Conservation (phyloP, 2,113 vertebrate species). For the Rhabdomys dilectus region DNA sequence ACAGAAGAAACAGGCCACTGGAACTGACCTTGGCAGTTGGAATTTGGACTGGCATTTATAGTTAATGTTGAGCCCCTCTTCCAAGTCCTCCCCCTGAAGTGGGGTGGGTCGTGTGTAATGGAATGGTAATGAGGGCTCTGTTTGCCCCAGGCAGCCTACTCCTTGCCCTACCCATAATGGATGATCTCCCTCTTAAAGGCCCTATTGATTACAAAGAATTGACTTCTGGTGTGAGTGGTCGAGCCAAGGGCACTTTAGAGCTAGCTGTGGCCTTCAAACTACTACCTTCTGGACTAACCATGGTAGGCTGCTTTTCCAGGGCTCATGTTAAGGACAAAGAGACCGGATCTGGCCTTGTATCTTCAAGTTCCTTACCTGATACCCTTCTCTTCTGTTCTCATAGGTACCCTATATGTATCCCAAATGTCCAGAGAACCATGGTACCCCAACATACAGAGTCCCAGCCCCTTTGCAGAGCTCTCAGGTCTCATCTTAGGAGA, state of each 20-base stretch:
- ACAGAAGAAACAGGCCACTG: conserved; percentile 30
- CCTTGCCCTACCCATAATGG: conserved; percentile 56
- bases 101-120: conserved; percentile 45
- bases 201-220: conserved; percentile 74
- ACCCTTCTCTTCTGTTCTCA: not conserved
- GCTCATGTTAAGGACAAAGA: conserved; percentile 48
- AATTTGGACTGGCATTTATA: conserved; percentile 46
- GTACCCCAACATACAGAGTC: not conserved
- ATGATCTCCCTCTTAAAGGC: conserved; percentile 51
- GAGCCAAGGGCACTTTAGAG: conserved; percentile 66
- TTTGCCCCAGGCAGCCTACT: conserved; percentile 37
- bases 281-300: conserved; percentile 40
- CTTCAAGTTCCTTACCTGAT: not conserved
- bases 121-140: conserved; percentile 67
- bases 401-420: not conserved
- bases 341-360: not conserved
- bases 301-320: conserved; percentile 37
- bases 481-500: not conserved
- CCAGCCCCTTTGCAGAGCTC: not conserved
- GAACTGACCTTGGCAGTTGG: conserved; percentile 59
- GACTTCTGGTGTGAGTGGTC: conserved; percentile 43
- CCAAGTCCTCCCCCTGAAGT: not conserved
- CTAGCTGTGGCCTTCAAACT: conserved; percentile 60
- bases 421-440: not conserved
- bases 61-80: conserved; percentile 17